Percentiles rank a stretch among this genome's conserved stretches.
These are phyloP conservation scores for Conopomorpha cramerella DNA, from an alignment of 1,140 invertebrate genomes.

Conservation along the genomic window DNA sequence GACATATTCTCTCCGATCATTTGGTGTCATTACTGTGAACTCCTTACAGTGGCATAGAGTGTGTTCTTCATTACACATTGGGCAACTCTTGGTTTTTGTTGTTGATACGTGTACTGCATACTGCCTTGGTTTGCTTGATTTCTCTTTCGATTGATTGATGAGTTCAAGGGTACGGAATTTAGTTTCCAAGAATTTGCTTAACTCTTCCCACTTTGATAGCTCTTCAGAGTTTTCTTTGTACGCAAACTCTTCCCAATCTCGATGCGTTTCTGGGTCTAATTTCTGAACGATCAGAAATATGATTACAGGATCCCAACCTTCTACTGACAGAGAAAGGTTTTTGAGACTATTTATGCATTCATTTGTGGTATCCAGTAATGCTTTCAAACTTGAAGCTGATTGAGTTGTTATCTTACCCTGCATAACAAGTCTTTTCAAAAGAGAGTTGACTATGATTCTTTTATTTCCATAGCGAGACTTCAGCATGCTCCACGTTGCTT, in stretches of 20 bases:
- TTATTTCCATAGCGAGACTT: too few relatives aligned
- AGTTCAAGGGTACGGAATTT: constrained; percentile 14
- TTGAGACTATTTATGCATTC: neutral
- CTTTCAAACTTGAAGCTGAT: neutral
- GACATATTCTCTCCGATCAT: constrained; percentile 13
- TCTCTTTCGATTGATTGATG: too few relatives aligned
- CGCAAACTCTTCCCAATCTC: constrained; percentile 12
- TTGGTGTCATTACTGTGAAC: constrained; percentile 8
- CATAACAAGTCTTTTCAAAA: neutral
- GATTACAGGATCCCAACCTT: constrained; percentile 5
- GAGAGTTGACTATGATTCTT: neutral
- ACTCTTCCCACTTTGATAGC: constrained; percentile 9
- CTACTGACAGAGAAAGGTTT: neutral
- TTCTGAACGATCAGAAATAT: constrained; percentile 13
- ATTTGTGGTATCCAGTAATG: neutral
- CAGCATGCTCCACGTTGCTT: too few relatives aligned
- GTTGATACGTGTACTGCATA: too few relatives aligned
- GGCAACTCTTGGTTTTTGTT: constrained; percentile 4
- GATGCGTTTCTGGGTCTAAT: constrained; percentile 14
- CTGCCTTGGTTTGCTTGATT: too few relatives aligned
- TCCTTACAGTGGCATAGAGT: constrained; percentile 12
- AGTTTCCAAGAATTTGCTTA: constrained; percentile 10
- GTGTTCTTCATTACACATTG: constrained; percentile 11
- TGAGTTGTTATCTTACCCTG: neutral
- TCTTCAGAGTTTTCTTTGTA: constrained; percentile 7